These are phyloP conservation scores for Erinaceus europaeus DNA, from an alignment of 2,113 vertebrate species.

Conservation along the genomic window DNA sequence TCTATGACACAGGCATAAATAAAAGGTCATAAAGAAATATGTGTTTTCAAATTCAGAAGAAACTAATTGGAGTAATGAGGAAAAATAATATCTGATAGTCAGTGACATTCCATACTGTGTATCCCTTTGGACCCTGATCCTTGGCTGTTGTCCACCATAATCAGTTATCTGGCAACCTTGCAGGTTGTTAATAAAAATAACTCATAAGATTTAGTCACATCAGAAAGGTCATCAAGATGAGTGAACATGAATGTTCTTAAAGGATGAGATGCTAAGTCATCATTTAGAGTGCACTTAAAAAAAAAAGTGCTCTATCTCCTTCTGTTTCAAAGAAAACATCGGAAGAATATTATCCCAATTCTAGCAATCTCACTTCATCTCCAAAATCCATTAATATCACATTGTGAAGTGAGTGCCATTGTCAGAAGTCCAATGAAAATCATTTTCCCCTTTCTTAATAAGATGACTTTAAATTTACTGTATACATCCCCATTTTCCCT, in stretches of 20 bases:
- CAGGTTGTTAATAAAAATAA: slow-evolving; percentile 60
- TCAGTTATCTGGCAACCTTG: slow-evolving; percentile 46
- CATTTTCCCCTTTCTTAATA: neutral
- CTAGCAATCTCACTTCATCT: neutral
- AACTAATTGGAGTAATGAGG: neutral
- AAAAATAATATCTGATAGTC: neutral
- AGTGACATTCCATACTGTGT: neutral
- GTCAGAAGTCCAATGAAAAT: neutral
- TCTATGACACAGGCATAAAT: neutral
- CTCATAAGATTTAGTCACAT: slow-evolving; percentile 37
- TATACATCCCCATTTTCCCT: neutral
- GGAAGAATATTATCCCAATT: neutral
- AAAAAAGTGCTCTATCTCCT: slow-evolving; percentile 17
- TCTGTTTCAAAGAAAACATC: slow-evolving; percentile 35
- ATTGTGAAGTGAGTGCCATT: neutral
- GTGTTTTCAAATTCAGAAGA: neutral
- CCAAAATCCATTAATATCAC: neutral
- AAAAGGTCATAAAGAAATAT: neutral
- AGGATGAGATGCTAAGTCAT: slow-evolving; percentile 42
- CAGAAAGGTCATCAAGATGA: slow-evolving; percentile 53
- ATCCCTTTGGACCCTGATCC: neutral
- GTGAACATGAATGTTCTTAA: slow-evolving; percentile 50
- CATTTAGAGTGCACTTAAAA: neutral
- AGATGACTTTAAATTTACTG: neutral
- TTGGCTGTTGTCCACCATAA: slow-evolving; percentile 51